These are phyloP conservation scores for Coryphaenoides rupestris DNA, from an alignment of 2,113 vertebrate species.

Conservation along the genomic window DNA sequence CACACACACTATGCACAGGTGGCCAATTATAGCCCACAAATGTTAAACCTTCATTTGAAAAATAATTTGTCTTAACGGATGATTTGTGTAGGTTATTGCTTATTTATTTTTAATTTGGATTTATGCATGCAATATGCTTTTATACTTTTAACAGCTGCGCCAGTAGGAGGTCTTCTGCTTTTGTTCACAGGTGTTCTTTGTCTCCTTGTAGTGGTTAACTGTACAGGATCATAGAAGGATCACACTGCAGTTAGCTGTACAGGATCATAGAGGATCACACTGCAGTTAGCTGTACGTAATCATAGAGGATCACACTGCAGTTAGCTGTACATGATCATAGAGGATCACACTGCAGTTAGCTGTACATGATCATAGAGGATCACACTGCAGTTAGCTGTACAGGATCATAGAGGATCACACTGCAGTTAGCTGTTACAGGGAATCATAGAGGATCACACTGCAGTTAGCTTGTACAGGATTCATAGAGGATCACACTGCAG, in stretches of 20 bases:
- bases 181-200: slow-evolving; percentile 7
- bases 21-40: no score
- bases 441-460: not conserved
- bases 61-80: no score
- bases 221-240: not conserved
- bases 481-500: slow-evolving; percentile 36
- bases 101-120: slow-evolving; percentile 22
- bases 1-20: slow-evolving; percentile 7
- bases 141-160: slow-evolving; percentile 48
- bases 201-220: slow-evolving; percentile 16
- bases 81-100: not conserved
- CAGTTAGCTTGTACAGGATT: slow-evolving; percentile 34
- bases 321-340: slow-evolving; percentile 35
- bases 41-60: no score
- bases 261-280: slow-evolving; percentile 36
- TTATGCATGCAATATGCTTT: slow-evolving; percentile 45
- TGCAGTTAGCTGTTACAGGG: slow-evolving; percentile 10
- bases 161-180: slow-evolving; percentile 18
- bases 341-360: slow-evolving; percentile 36
- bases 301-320: not conserved
- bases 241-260: slow-evolving; percentile 27
- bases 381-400: slow-evolving; percentile 27
- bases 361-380: not conserved
- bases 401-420: slow-evolving; percentile 36
- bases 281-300: slow-evolving; percentile 8